Base-by-base conservation (phyloP, 2,888 invertebrate genomes). In the Globia sparganii region DNA sequence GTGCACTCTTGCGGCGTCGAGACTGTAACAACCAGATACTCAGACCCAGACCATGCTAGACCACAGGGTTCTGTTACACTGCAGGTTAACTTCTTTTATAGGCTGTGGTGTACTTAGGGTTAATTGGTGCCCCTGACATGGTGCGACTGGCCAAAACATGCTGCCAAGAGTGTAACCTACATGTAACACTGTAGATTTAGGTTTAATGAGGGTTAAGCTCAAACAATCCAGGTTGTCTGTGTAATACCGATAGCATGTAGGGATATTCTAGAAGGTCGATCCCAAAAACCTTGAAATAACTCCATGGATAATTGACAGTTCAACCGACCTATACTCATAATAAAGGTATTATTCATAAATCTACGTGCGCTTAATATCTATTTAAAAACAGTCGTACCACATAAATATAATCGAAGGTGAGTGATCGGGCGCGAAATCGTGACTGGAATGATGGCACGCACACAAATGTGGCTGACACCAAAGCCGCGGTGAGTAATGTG, bases 1-100 rank as follows among this genome's bases (percentile, higher is more conserved):
- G 85, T 99, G 99, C 92, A 98, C 98, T 95, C 97, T 99, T 66
- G 97, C 98, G 25, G 98, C 98, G 2, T 98, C 98, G 0, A 89
- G 92, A 53, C 93, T 94, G 0, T 94, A 94, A 72, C 84, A 94
- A 11, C 77, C 91, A 0, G 94, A n/a, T n/a, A n/a, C n/a, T n/a
- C n/a, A n/a, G n/a, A n/a, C n/a, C n/a, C n/a, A n/a, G n/a, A n/a
- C n/a, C n/a, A n/a, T n/a, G n/a, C n/a, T n/a, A n/a, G n/a, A 0
- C 94, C 96, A 0, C 87, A 94, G 25, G 94, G 95, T 61, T 93
- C 96, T 1, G 92, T 96, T 9, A 91, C 93, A 0, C 80, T 96
- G 53, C 93, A 94, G 93, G 96, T 96, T 71, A 72, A 83, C n/a
- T 83, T 69, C 49, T 69, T 0, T 28, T 61, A 4, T 25, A 62